Evolutionary conservation across 2,113 vertebrate species (phyloP).

Genomic region (Aldabrachelys gigantea): DNA sequence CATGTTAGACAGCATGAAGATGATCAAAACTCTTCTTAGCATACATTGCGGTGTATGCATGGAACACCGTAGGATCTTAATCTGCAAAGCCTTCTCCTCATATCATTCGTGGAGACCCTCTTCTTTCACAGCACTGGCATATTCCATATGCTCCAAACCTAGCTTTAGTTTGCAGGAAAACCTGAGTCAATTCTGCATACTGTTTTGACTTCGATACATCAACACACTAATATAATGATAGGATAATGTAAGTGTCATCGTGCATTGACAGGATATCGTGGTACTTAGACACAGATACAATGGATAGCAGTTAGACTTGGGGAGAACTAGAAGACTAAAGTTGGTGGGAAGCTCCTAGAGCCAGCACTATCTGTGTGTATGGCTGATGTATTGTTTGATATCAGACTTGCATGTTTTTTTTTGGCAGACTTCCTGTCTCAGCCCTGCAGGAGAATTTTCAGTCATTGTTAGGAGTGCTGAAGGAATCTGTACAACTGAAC

Average conservation of each 20-base stretch:
- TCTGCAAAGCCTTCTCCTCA: background rate
- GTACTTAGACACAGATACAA: background rate
- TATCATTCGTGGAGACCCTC: background rate
- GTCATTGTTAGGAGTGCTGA: conserved; percentile 86
- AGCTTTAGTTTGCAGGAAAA: background rate
- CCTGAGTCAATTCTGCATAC: background rate
- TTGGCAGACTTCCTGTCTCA: conserved; percentile 82
- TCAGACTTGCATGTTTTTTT: background rate
- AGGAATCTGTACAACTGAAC: conserved; percentile 93
- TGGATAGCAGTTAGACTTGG: background rate
- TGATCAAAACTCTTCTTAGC: background rate
- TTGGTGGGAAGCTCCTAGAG: background rate
- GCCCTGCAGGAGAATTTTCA: conserved; percentile 90
- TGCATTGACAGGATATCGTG: background rate
- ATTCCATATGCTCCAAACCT: background rate
- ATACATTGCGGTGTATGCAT: background rate
- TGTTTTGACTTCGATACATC: background rate
- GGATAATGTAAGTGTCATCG: background rate
- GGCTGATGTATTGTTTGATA: background rate
- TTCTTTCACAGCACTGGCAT: background rate
- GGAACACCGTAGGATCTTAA: background rate
- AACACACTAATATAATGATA: too few species aligned
- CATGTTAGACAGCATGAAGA: background rate
- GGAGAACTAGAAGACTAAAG: background rate
- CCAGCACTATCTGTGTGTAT: background rate